Evolutionary conservation across 2,888 invertebrate genomes (phyloP).

Genomic region (Lampropteryx suffumata): DNA sequence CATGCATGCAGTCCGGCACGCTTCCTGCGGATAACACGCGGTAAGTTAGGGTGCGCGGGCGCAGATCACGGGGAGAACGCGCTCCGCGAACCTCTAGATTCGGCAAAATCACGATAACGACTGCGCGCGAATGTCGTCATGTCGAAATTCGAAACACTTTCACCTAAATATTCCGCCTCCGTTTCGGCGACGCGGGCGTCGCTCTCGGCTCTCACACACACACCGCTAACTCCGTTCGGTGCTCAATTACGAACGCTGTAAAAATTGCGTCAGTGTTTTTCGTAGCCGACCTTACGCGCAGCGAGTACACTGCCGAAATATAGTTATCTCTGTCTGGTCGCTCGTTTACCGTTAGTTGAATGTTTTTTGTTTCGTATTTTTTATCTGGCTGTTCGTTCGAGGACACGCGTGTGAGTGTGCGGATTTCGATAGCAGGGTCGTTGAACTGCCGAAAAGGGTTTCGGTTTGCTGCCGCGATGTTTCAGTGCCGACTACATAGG

Average conservation of each 20-base stretch:
- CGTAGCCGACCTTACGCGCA: constrained; percentile 76
- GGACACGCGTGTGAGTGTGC: constrained; percentile 77
- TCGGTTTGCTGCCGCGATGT: constrained; percentile 65
- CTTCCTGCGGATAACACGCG: constrained; percentile 60
- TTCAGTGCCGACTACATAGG: constrained; percentile 55
- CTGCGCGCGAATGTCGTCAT: constrained; percentile 83
- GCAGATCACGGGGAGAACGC: constrained; percentile 56
- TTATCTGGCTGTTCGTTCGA: constrained; percentile 66
- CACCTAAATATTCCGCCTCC: constrained; percentile 83
- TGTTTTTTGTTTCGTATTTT: constrained; percentile 75
- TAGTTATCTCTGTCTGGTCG: constrained; percentile 77
- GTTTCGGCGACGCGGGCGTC: constrained; percentile 82
- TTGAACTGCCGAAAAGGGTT: constrained; percentile 78
- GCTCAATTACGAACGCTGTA: constrained; percentile 80
- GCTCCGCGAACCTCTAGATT: constrained; percentile 77
- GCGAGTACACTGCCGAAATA: constrained; percentile 72
- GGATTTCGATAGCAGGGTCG: constrained; percentile 81
- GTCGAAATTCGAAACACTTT: constrained; percentile 83
- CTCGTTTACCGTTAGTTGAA: constrained; percentile 69
- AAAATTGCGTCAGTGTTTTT: constrained; percentile 83
- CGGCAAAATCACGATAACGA: constrained; percentile 83
- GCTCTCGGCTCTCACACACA: constrained; percentile 81
- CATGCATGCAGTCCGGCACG: constrained; percentile 57
- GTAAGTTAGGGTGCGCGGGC: constrained; percentile 54
- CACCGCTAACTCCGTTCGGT: constrained; percentile 66